Base-by-base conservation (phyloP, 2,888 invertebrate genomes). In the Brachypalpus laphriformis region DNA sequence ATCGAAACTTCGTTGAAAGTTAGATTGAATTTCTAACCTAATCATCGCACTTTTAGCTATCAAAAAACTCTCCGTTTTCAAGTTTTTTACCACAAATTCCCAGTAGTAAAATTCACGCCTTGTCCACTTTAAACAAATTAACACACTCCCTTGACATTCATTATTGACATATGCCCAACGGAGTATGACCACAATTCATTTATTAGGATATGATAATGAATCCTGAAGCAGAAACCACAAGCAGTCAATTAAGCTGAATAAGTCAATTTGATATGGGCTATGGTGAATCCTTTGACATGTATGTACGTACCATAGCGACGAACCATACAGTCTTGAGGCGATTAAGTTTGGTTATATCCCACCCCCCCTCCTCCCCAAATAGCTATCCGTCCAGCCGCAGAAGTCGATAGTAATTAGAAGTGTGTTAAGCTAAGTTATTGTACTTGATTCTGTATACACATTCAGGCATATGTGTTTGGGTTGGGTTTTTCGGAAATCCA, bases 161-260 rank as follows among this genome's bases (percentile, higher is more conserved):
- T 16, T 40, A 59, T 14, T 25, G 40, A 59, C 22, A 16, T 22
- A n/a, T 14, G 25, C 25, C 42, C 9, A 25, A 25, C 42, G 4
- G 5, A 20, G 63, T 25, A 31, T n/a, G 37, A 40, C 66, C 54
- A 9, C 54, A 54, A 42, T 56, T 42, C 61, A 40, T 28, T 40
- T 20, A 40, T 34, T 25, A 51, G 37, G 16, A 20, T 18, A n/a
- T 22, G 59, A 49, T 54, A 49, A 74, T 68, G 68, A 74, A 61
- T 61, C 25, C 20, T n/a, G 8, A 31, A 57, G 34, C 54, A 61
- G 37, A 51, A 54, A 75, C 81, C 80, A 49, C 66, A 74, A 66
- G 68, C 61, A 75, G 81, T 81, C 81, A 61, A 81, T 81, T 75
- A 75, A 25, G 75, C 75, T 75, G 68, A 81, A 68, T 63, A 65